A percentile compares a stretch with the other conserved stretches of the same genome.
These are phyloP conservation scores for Polyommatus icarus DNA, from an alignment of 2,888 invertebrate species.

Conservation along the genomic window DNA sequence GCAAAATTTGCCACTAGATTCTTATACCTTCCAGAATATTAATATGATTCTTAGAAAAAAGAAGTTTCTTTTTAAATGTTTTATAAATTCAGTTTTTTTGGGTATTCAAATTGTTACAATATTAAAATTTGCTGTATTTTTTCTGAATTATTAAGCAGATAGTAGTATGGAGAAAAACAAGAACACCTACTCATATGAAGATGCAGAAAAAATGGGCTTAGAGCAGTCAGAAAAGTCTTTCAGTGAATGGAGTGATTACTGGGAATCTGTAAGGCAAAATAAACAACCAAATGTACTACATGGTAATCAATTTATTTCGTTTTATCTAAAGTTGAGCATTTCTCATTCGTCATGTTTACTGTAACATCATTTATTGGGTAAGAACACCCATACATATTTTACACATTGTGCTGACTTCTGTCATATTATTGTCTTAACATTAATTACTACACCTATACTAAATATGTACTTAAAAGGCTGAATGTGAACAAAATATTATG, in stretches of 20 bases:
- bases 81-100: neutral
- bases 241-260: conserved; percentile 65
- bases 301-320: neutral
- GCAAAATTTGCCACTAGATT: no score
- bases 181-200: conserved; percentile 51
- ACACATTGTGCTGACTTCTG: no score
- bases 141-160: neutral
- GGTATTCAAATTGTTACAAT: neutral
- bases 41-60: neutral
- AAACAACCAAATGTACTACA: conserved; percentile 39
- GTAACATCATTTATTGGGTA: no score
- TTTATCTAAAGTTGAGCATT: neutral
- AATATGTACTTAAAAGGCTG: neutral
- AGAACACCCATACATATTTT: no score
- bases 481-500: no score
- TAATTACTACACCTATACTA: neutral
- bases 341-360: neutral
- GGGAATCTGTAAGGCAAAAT: conserved; percentile 51
- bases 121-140: neutral
- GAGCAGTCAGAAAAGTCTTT: conserved; percentile 67
- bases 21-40: neutral
- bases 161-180: conserved; percentile 21
- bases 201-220: conserved; percentile 55
- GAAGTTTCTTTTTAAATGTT: neutral
- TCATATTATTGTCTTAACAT: neutral